phyloP scores from a whole-genome alignment of 2,888 invertebrate species.

The Drosophila paranaensis region DNA sequence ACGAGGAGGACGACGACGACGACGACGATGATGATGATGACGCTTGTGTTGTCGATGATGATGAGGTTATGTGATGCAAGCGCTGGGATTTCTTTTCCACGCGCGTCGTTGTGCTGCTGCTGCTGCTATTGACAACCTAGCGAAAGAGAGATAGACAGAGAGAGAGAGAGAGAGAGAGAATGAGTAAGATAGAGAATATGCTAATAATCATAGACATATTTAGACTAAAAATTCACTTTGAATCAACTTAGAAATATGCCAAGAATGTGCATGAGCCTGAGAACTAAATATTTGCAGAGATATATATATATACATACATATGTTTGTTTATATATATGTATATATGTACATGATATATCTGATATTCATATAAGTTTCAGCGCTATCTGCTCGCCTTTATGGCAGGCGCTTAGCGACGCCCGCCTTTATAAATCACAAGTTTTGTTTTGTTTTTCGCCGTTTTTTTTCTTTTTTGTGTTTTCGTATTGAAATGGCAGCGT shows the following conservation, averaged over 20 bases:
- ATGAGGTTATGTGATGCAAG: conserved; percentile 83
- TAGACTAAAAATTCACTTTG: conserved; percentile 6
- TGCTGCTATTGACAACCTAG: conserved; percentile 85
- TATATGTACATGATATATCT: conserved; percentile 9
- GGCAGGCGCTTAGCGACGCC: conserved; percentile 53
- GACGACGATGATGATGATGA: conserved; percentile 83
- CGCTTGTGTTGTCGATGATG: conserved; percentile 84
- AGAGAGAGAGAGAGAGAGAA: conserved; percentile 5
- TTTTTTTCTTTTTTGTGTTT: conserved; percentile 17
- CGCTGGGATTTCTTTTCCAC: conserved; percentile 84
- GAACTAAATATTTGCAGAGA: conserved; percentile 19
- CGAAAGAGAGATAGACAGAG: conserved; percentile 4
- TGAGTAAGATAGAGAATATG: background rate
- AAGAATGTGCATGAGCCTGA: conserved; percentile 27
- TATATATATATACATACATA: background rate
- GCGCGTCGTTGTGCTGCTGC: conserved; percentile 84
- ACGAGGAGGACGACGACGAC: conserved; percentile 83
- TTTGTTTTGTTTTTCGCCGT: conserved; percentile 31
- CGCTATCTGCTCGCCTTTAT: conserved; percentile 63
- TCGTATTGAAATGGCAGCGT: conserved; percentile 9
- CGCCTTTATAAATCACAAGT: conserved; percentile 65
- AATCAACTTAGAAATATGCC: conserved; percentile 36
- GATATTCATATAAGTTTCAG: conserved; percentile 20
- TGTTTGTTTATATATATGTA: conserved; percentile 14
- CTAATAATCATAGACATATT: conserved; percentile 13